Evolutionary conservation across 2,797 vertebrate genomes (phyloP).

Genomic region (Lepus oiostolus): DNA sequence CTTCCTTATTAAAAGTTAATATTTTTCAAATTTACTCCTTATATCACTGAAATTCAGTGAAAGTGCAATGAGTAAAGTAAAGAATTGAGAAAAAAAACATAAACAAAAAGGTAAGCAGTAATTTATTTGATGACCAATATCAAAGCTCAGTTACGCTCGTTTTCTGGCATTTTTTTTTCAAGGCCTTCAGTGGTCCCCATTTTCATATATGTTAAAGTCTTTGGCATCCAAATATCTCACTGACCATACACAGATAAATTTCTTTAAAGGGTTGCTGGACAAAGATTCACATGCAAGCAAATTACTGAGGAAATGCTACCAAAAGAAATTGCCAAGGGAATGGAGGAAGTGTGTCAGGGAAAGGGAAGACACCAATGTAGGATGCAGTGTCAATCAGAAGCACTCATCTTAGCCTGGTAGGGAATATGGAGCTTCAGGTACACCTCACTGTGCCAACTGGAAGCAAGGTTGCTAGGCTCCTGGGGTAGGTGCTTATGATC

Average conservation of each 20-base stretch:
- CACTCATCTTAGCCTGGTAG: background rate
- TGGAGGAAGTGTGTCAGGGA: background rate
- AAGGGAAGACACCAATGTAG: background rate
- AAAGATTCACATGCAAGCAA: background rate
- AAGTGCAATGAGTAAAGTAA: background rate
- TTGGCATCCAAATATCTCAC: background rate
- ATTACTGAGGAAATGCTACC: background rate
- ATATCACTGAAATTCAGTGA: background rate
- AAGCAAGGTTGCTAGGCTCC: background rate
- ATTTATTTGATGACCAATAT: background rate
- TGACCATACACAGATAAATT: background rate
- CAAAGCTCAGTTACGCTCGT: background rate
- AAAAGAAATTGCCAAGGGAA: background rate
- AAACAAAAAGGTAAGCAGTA: background rate
- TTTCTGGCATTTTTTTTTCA: background rate
- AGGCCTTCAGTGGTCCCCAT: background rate
- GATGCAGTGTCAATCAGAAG: background rate
- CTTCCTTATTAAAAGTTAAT: conserved; percentile 16
- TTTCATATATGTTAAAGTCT: background rate
- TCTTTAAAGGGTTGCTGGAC: background rate
- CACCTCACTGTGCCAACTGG: background rate
- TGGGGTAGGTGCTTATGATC: background rate
- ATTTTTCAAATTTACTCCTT: conserved; percentile 39
- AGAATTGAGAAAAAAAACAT: background rate
- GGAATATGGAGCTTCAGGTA: background rate